Evolutionary conservation across 1,140 invertebrate genomes (phyloP).

Genomic region (Anastrepha obliqua): DNA sequence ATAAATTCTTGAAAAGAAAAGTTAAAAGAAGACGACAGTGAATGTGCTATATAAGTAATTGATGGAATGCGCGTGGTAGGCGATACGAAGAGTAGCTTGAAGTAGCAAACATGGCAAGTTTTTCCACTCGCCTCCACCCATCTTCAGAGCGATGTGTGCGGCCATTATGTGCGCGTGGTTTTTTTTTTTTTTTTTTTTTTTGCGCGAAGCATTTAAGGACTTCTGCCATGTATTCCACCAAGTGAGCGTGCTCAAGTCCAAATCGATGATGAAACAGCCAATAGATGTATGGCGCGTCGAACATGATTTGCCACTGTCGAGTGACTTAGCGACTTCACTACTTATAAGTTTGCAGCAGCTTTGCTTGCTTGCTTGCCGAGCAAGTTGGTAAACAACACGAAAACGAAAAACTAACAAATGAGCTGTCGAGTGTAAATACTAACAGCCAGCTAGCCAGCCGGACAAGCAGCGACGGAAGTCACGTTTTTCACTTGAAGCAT

Average conservation of each 20-base stretch:
- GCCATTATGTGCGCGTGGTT: not conserved
- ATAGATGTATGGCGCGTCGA: not conserved
- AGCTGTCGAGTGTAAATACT: slow-evolving; percentile 35
- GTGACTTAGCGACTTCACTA: slow-evolving; percentile 44
- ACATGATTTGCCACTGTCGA: slow-evolving; percentile 23
- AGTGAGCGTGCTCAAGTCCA: not conserved
- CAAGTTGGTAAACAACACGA: not conserved
- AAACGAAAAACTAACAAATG: slow-evolving; percentile 33
- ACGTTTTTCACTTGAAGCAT: not conserved
- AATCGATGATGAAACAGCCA: not conserved
- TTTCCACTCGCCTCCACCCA: not conserved
- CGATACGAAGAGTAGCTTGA: not conserved
- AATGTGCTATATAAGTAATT: not conserved
- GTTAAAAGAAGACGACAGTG: slow-evolving; percentile 22
- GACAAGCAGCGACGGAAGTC: slow-evolving; percentile 28
- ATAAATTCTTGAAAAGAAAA: not conserved
- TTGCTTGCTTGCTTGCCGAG: not conserved
- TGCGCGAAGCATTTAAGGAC: not conserved
- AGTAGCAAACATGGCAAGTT: slow-evolving; percentile 4
- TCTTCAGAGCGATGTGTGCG: not conserved
- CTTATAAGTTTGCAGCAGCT: slow-evolving; percentile 36
- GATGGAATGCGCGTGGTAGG: not conserved
- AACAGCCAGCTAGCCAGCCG: not conserved
- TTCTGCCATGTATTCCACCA: not conserved
- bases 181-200: not conserved